phyloP scores from a whole-genome alignment of 2,797 vertebrate species.

The Pseudomugil tenellus region DNA sequence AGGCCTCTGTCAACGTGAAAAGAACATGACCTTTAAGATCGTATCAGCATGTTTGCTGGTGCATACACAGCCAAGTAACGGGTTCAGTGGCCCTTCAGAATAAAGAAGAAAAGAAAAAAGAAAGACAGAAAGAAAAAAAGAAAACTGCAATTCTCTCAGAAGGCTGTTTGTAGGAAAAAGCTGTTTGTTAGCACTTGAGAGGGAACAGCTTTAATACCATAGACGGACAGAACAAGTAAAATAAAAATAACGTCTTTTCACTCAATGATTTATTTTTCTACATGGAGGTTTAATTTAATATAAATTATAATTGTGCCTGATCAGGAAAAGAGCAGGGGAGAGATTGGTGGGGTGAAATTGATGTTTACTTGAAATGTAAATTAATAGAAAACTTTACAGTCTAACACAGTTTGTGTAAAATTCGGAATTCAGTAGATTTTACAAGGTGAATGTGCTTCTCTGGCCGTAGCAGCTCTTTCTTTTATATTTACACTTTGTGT shows the following conservation, averaged over 20 bases:
- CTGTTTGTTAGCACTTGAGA: constrained; percentile 82
- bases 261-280: constrained; percentile 34
- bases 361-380: constrained; percentile 8
- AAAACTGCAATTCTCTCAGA: constrained; percentile 85
- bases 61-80: constrained; percentile 91
- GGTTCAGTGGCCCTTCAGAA: constrained; percentile 88
- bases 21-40: constrained; percentile 99
- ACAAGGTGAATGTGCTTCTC: constrained; percentile 1
- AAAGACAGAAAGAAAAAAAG: constrained; percentile 48
- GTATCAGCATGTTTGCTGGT: constrained; percentile 99
- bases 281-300: neutral
- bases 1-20: constrained; percentile 99
- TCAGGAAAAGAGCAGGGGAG: neutral
- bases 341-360: neutral
- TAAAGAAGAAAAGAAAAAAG: constrained; percentile 52
- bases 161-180: constrained; percentile 72
- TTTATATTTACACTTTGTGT: constrained; percentile 6
- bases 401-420: neutral
- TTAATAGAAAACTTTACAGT: neutral
- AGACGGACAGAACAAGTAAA: constrained; percentile 23
- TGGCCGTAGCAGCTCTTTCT: constrained; percentile 7
- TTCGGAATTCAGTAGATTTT: neutral
- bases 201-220: constrained; percentile 56
- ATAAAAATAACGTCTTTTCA: constrained; percentile 34
- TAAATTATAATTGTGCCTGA: neutral